Base-by-base conservation (phyloP, 1,140 invertebrate species). In the Macrotrachela quadricornifera region DNA sequence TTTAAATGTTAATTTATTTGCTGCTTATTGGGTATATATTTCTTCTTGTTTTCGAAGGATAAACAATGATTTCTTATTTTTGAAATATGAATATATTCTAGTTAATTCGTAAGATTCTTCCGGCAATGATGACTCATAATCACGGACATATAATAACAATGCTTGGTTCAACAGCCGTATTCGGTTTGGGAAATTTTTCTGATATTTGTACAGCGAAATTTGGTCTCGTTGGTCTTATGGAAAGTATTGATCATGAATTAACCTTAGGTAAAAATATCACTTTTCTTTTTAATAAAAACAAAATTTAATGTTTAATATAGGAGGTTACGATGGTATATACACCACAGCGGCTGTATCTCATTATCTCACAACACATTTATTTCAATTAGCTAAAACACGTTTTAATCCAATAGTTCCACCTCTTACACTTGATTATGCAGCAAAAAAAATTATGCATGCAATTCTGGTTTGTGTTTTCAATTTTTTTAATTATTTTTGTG, bases 71-170 rank as follows among this genome's bases (percentile, higher is more conserved):
- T 30, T 30, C 8, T 30, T 4, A 2, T 30, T 30, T 30, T 2
- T n/a, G n/a, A n/a, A n/a, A n/a, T n/a, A n/a, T n/a, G n/a, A n/a
- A n/a, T n/a, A 30, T 30, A 30, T 30, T 30, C 8, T 30, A 30
- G 21, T 30, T 74, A 30, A 62, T 69, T 6, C 78, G 78, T 62
- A 71, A 75, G 1, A 79, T 79, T 66, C 71, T 97, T n/a, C 85
- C 84, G 0, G 78, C 81, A 49, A 83, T 96, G 73, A 76, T 81
- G 51, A 59, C 65, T 11, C 73, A 76, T 16, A 82, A 85, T 63
- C 77, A 79, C 51, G 91, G 91, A 0, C 92, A 97, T 61, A 81
- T 97, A 56, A 86, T 95, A 0, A 91, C 83, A 4, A 81, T 97
- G 49, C 84, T 90, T 0, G 90, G 85, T 45, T 76, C 90, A 59